Conservation (phyloP, 1,140 invertebrate genomes). For the Drosophila suzukii region DNA sequence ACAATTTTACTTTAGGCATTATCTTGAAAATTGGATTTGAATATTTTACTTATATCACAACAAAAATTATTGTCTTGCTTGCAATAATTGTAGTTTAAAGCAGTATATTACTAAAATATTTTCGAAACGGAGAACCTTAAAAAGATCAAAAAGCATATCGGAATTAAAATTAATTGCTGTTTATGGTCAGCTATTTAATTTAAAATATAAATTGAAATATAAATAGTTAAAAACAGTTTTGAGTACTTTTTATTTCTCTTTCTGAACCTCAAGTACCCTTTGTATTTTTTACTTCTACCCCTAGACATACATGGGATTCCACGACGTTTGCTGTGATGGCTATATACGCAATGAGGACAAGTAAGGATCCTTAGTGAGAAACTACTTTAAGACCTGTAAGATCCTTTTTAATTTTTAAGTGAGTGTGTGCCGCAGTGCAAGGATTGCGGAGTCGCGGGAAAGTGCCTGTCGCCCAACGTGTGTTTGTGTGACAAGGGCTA, state of each 20-base stretch:
- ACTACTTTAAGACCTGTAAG: background rate
- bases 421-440: slow-evolving; percentile 64
- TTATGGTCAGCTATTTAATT: no score
- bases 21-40: no score
- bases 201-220: background rate
- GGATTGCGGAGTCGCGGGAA: slow-evolving; percentile 61
- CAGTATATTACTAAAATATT: no score
- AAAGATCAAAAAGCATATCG: no score
- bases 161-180: no score
- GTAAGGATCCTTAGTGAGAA: slow-evolving; percentile 35
- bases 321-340: slow-evolving; percentile 70
- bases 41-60: no score
- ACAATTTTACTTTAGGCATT: no score
- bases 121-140: no score
- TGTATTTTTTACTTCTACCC: background rate
- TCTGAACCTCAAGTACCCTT: background rate
- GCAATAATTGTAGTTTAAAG: no score
- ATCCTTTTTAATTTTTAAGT: background rate
- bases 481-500: slow-evolving; percentile 66
- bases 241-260: background rate
- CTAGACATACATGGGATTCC: slow-evolving; percentile 57
- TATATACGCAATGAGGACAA: slow-evolving; percentile 50
- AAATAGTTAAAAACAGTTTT: background rate
- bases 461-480: slow-evolving; percentile 57
- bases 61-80: no score